Percentiles rank a stretch among this genome's conserved stretches.
Conservation (phyloP, 2,888 invertebrate genomes). For the Spicauda simplicius region DNA sequence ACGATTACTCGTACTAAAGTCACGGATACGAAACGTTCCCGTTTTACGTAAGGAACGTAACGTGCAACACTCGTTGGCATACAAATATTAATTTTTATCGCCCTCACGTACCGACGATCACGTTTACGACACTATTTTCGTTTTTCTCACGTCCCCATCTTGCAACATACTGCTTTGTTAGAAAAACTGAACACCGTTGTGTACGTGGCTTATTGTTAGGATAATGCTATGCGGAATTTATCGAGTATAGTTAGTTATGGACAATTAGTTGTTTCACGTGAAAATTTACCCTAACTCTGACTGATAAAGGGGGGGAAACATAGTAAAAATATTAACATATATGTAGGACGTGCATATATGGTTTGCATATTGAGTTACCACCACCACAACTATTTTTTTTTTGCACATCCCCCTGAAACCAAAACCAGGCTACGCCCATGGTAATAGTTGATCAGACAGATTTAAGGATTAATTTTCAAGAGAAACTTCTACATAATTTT, state of each 20-base stretch:
- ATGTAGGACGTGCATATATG: too few relatives aligned
- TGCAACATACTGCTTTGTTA: slow-evolving; percentile 37
- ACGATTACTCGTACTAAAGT: too few relatives aligned
- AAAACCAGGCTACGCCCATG: too few relatives aligned
- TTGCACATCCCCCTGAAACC: too few relatives aligned
- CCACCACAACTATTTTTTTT: too few relatives aligned
- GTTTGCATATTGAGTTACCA: too few relatives aligned
- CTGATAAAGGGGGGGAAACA: too few relatives aligned
- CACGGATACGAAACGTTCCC: slow-evolving; percentile 27
- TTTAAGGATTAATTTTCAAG: too few relatives aligned
- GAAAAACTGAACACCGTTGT: slow-evolving; percentile 17
- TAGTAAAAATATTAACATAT: too few relatives aligned
- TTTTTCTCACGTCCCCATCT: slow-evolving; percentile 48
- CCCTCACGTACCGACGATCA: slow-evolving; percentile 42
- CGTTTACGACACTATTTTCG: slow-evolving; percentile 45
- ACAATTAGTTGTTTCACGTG: neutral
- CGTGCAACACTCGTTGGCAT: slow-evolving; percentile 39
- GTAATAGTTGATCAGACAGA: too few relatives aligned
- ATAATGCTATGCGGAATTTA: neutral
- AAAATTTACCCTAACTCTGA: too few relatives aligned
- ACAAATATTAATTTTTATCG: slow-evolving; percentile 45
- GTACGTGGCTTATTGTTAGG: slow-evolving; percentile 7
- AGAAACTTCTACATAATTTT: too few relatives aligned
- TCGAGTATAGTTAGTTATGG: neutral
- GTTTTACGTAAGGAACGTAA: slow-evolving; percentile 41